Percentiles rank a stretch among this genome's conserved stretches.
These are phyloP conservation scores for Limosa lapponica DNA, from an alignment of 2,797 vertebrate species.

Conservation along the genomic window DNA sequence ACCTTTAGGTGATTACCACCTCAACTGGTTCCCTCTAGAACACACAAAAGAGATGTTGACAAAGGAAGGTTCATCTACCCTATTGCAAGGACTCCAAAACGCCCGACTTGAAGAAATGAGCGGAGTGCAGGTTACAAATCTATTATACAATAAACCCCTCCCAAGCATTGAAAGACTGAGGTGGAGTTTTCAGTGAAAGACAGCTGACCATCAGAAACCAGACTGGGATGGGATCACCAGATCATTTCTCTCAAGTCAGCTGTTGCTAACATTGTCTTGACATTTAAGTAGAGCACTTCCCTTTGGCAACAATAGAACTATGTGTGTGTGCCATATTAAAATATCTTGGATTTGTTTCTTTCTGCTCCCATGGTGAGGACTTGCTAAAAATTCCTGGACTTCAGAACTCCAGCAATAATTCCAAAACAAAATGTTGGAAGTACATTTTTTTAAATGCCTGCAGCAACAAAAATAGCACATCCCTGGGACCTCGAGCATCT, in stretches of 20 bases:
- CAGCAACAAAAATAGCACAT: constrained; percentile 64
- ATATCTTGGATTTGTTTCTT: constrained; percentile 58
- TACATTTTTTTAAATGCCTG: constrained; percentile 56
- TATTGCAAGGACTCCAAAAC: not conserved
- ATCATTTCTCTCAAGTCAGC: not conserved
- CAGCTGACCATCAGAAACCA: not conserved
- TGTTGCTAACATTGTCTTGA: constrained; percentile 15
- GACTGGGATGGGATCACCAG: not conserved
- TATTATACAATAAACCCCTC: not conserved
- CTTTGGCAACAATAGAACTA: constrained; percentile 29
- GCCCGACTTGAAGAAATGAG: not conserved
- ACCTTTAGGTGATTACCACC: not conserved
- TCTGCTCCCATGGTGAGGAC: constrained; percentile 59
- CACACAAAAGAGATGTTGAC: not conserved
- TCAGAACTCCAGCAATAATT: constrained; percentile 62
- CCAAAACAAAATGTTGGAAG: constrained; percentile 67
- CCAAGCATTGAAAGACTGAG: not conserved
- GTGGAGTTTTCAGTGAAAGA: not conserved
- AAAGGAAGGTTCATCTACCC: not conserved
- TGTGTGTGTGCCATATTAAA: constrained; percentile 37
- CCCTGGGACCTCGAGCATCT: constrained; percentile 45
- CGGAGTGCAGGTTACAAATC: not conserved
- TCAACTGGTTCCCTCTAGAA: not conserved
- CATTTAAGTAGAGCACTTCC: constrained; percentile 45
- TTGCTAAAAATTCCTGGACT: constrained; percentile 70